These are phyloP conservation scores for Candoia aspera DNA, from an alignment of 2,113 vertebrate genomes.

Conservation along the genomic window DNA sequence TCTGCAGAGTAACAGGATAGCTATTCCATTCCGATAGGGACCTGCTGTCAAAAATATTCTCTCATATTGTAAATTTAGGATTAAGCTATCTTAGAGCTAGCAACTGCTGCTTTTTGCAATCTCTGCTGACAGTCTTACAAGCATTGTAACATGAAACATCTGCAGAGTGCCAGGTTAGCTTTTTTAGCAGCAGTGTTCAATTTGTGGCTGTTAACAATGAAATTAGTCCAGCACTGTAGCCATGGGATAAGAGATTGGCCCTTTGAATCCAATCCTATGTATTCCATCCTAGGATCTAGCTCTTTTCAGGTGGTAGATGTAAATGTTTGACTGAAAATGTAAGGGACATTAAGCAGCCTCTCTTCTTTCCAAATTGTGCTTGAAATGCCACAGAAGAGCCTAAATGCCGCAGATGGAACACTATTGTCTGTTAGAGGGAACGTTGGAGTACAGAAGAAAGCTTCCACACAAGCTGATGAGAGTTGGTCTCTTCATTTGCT, in stretches of 20 bases:
- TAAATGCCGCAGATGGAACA: not conserved
- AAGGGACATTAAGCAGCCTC: not conserved
- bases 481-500: not conserved
- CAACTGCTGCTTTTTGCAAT: not conserved
- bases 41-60: not conserved
- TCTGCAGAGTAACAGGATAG: not conserved
- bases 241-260: not conserved
- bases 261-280: not conserved
- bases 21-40: not conserved
- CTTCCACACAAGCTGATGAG: not conserved
- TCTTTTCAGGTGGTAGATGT: not conserved
- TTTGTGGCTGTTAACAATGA: not conserved
- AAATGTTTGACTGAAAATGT: not conserved
- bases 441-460: not conserved
- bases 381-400: not conserved
- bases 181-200: not conserved
- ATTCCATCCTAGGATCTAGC: not conserved
- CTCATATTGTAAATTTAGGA: not conserved
- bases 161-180: not conserved
- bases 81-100: not conserved
- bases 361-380: not conserved
- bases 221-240: not conserved
- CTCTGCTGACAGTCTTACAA: not conserved
- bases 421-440: not conserved
- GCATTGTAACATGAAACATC: not conserved